Conservation (phyloP, 1,140 invertebrate genomes). For the Ips typographus region DNA sequence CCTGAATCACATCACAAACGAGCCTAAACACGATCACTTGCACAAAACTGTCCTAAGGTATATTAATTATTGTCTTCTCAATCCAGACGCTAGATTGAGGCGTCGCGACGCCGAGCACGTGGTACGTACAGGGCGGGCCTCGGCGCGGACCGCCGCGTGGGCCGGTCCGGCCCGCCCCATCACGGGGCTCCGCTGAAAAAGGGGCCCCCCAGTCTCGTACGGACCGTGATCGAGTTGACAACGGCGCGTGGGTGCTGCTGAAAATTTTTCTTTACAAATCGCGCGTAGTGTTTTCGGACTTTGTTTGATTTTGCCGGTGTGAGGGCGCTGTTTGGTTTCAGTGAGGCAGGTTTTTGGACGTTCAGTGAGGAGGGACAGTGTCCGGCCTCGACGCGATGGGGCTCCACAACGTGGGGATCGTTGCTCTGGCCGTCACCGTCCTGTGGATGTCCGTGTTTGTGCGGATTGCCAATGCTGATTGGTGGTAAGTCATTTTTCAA, state of each 20-base stretch:
- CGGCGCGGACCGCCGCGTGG: constrained; percentile 15
- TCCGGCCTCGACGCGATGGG: constrained; percentile 8
- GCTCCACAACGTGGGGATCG: constrained; percentile 17
- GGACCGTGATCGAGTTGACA: constrained; percentile 10
- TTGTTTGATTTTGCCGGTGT: not conserved
- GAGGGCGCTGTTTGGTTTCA: constrained; percentile 40
- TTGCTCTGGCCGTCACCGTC: constrained; percentile 12
- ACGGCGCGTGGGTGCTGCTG: constrained; percentile 10
- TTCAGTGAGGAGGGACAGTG: constrained; percentile 6
- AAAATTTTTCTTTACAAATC: not conserved
- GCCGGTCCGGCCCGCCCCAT: constrained; percentile 22
- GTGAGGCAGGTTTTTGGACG: constrained; percentile 13
- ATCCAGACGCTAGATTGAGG: not conserved
- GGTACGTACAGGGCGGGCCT: constrained; percentile 1
- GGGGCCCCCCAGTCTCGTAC: constrained; percentile 18
- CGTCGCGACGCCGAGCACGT: constrained; percentile 23
- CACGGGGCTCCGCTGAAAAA: constrained; percentile 6
- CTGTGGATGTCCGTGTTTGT: constrained; percentile 16
- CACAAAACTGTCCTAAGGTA: not conserved
- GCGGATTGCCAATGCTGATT: constrained; percentile 19
- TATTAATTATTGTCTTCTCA: too few relatives aligned
- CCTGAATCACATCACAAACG: too few relatives aligned
- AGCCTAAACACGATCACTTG: not conserved
- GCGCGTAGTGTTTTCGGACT: constrained; percentile 11
- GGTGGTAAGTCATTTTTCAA: constrained; percentile 24